A percentile compares a stretch with the other conserved stretches of the same genome.
These are phyloP conservation scores for Microplitis manilae DNA, from an alignment of 2,888 invertebrate genomes.

Conservation along the genomic window DNA sequence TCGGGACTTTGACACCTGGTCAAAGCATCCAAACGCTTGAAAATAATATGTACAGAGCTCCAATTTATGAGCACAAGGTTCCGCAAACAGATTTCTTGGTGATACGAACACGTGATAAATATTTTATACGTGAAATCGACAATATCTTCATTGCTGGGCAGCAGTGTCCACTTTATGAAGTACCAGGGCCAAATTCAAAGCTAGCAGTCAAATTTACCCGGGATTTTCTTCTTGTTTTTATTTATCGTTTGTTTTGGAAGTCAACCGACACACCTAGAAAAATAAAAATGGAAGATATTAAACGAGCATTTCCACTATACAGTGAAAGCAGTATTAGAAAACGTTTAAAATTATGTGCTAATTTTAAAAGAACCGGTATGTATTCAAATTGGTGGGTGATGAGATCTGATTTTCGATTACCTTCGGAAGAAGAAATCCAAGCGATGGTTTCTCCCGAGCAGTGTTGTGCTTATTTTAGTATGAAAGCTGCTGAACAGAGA, in stretches of 20 bases:
- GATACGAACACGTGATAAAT: conserved; percentile 90
- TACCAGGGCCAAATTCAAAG: conserved; percentile 99
- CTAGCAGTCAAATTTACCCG: conserved; percentile 97
- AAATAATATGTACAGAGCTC: conserved; percentile 97
- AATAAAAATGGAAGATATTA: conserved; percentile 99
- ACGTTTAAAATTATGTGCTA: conserved; percentile 95
- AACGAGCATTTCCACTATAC: conserved; percentile 96
- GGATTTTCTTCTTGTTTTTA: conserved; percentile 98
- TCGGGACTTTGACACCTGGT: conserved; percentile 94
- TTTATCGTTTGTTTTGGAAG: conserved; percentile 98
- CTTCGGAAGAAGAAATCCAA: conserved; percentile 97
- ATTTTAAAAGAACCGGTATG: conserved; percentile 94
- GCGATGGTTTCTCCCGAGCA: conserved; percentile 99
- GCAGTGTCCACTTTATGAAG: conserved; percentile 96
- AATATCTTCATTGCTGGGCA: conserved; percentile 95
- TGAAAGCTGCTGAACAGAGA: conserved; percentile 97
- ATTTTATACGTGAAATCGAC: conserved; percentile 92
- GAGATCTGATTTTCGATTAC: conserved; percentile 93
- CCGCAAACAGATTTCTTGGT: conserved; percentile 90
- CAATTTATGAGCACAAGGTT: conserved; percentile 91
- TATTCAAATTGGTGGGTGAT: conserved; percentile 95
- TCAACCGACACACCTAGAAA: conserved; percentile 91
- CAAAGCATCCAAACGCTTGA: conserved; percentile 95
- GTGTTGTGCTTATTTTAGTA: conserved; percentile 98
- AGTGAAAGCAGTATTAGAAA: conserved; percentile 98